Base-by-base conservation (phyloP, 2,888 invertebrate species). In the Oscheius sp. region DNA sequence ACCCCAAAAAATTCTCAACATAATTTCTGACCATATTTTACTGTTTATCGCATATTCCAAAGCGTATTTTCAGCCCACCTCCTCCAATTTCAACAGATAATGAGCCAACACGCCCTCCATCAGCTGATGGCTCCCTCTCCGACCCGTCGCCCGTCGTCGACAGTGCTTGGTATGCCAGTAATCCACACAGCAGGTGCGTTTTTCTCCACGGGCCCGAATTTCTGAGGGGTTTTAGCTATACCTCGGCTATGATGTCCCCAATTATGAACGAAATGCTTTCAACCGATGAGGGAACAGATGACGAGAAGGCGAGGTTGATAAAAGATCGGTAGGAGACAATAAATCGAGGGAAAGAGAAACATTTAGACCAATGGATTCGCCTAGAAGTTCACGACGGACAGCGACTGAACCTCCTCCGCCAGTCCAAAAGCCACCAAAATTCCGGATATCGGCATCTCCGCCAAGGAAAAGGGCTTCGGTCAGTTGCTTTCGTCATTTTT, bases 241-340 rank as follows among this genome's bases (percentile, higher is more conserved):
- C 86, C 1, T 84, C 86, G 7, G 86, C 86, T 2, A 86, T 86
- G 86, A 80, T 84, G 77, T 86, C 86, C 6, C 86, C 86, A 6
- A 77, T 86, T n/a, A 85, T 85, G 83, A 76, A 72, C 29, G 82
- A 81, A 27, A 75, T 80, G 35, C 73, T 78, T 43, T 81, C 82
- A 6, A 79, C 76, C 1, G 81, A 81, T 43, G 83, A 81, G 29
- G 80, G 80, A 6, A 80, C 81, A 0, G 81, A 83, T 56, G 83
- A 81, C 18, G 76, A 78, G 46, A 76, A 70, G 56, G 75, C 73
- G 12, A 68, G 72, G 49, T 61, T 78, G 56, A 75, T 79, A n/a
- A 75, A 77, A 46, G 80, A 79, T 72, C 74, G 76, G 82, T 83
- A 45, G 13, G 9, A 9, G 35, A 35, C 5, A 43, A 13, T 21